Percentiles rank a stretch among this genome's conserved stretches.
Evolutionary conservation across 2,888 invertebrate genomes (phyloP).

Genomic region (Neoitamus cyanurus): DNA sequence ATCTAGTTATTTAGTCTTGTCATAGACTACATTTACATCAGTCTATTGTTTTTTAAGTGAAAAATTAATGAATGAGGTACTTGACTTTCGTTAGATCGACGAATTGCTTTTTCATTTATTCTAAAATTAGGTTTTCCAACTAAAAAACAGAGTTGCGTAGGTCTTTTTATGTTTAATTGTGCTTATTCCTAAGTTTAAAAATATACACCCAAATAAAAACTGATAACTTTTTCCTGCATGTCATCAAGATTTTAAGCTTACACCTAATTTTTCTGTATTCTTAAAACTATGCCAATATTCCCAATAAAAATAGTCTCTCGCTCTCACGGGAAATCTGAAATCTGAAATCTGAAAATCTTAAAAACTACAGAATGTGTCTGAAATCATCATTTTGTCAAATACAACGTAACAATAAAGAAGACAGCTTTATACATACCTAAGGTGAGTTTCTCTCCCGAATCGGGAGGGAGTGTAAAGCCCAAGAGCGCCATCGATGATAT

Average conservation of each 20-base stretch:
- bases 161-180: too few relatives aligned
- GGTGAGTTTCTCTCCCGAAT: slow-evolving; percentile 69
- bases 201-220: too few relatives aligned
- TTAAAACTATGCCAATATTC: not conserved
- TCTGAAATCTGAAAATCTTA: slow-evolving; percentile 13
- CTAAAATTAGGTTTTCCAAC: too few relatives aligned
- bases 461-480: slow-evolving; percentile 97
- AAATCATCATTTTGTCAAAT: slow-evolving; percentile 1
- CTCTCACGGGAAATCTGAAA: not conserved
- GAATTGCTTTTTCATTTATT: too few relatives aligned
- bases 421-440: slow-evolving; percentile 63
- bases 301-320: not conserved
- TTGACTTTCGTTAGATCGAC: too few relatives aligned
- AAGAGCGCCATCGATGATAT: slow-evolving; percentile 98
- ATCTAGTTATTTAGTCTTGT: too few relatives aligned
- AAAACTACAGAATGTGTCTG: not conserved
- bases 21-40: too few relatives aligned
- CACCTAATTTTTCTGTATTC: not conserved
- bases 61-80: too few relatives aligned
- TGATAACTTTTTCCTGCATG: not conserved
- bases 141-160: too few relatives aligned
- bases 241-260: not conserved
- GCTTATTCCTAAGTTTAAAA: too few relatives aligned
- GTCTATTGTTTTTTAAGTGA: too few relatives aligned
- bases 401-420: not conserved